Evolutionary conservation across 2,113 vertebrate genomes (phyloP), one percentile per base, ranked within the genome.

Genomic region (Gracilinanus agilis): DNA sequence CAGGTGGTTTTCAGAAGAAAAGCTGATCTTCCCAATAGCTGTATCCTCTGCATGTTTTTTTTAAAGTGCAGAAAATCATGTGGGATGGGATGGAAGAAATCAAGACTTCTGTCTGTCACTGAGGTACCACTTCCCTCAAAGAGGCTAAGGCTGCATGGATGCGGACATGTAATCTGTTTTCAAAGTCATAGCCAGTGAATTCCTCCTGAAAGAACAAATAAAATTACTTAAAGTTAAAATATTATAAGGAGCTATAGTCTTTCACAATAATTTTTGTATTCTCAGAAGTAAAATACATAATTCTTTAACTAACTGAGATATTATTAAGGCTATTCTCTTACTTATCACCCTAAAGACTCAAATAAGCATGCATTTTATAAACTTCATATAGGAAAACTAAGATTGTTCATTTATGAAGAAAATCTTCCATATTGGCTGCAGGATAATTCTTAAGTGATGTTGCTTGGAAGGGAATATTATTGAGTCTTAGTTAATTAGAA

Each of bases 141-240:
- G 99, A 99, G 55, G 99, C 99, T 97, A 99, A 98, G 67, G 99
- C 99, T 93, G 99, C 99, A 0, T 99, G 99, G 97, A 99, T 99
- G 96, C 99, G 99, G 55, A 99, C 99, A 9, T 99, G 99, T 97
- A 99, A 98, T 98, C 99, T 99, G 99, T 99, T 99, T 98, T 99
- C 99, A 98, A 99, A 99, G 98, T 99, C 99, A 92, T 99, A 99
- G 97, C 99, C 99, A 90, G 98, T 98, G 94, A 99, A 99, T 95
- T 99, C 99, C 98, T 99, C 99, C 99, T 99, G 98, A 0, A 90
- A 96, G 67, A 54, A 3, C 90, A 94, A 83, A 88, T 0, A 95
- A 3, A 96, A 92, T 53, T 75, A 88, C 40, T 44, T 93, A 8
- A 61, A 93, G 49, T 89, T 44, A 27, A 75, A 21, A 19, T 24